Conservation (phyloP, 2,113 vertebrate species). For the Mellivora capensis region DNA sequence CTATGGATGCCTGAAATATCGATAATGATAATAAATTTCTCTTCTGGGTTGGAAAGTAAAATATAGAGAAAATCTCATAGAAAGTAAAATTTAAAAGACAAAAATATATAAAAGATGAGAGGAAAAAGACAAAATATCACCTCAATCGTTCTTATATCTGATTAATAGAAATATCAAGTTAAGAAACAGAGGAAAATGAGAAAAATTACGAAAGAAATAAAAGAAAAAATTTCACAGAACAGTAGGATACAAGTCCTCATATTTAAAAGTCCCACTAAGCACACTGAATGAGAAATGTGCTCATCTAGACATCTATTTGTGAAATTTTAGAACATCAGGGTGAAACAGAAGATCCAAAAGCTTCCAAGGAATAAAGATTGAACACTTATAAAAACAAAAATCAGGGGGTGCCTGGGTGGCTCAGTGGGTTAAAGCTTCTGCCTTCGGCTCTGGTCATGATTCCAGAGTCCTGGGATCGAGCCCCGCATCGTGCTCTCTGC, state of each 20-base stretch:
- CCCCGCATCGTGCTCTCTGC: too few relatives aligned
- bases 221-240: neutral
- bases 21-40: neutral
- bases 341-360: neutral
- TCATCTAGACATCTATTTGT: neutral
- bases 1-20: neutral
- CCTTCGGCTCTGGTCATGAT: too few relatives aligned
- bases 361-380: neutral
- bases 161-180: neutral
- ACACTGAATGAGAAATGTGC: neutral
- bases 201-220: neutral
- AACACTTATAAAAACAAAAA: neutral
- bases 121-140: neutral
- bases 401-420: too few relatives aligned
- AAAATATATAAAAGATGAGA: neutral
- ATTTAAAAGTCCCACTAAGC: neutral
- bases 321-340: neutral
- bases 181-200: neutral
- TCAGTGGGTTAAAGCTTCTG: too few relatives aligned
- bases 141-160: neutral
- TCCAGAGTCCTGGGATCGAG: too few relatives aligned
- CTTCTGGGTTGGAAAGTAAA: neutral
- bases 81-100: conserved; percentile 11
- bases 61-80: neutral
- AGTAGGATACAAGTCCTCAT: neutral